These are phyloP conservation scores for Chloroclysta siterata DNA, from an alignment of 2,888 invertebrate genomes.

Conservation along the genomic window DNA sequence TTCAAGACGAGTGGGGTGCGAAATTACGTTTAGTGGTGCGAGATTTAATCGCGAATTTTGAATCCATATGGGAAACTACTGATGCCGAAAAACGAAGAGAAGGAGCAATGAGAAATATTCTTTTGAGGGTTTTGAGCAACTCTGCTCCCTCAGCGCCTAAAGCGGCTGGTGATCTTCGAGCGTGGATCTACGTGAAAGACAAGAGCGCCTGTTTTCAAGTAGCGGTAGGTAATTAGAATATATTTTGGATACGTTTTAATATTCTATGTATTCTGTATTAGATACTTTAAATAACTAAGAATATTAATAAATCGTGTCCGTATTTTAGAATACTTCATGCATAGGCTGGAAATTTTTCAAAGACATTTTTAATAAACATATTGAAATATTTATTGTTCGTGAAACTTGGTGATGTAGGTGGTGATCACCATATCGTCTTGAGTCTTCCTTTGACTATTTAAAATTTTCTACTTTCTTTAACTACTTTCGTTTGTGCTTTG, in stretches of 20 bases:
- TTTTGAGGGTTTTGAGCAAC: slow-evolving; percentile 88
- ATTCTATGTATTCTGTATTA: not conserved
- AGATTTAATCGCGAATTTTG: slow-evolving; percentile 91
- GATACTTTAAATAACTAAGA: not conserved
- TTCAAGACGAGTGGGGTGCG: slow-evolving; percentile 85
- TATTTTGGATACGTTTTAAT: too few species aligned
- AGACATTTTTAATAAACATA: too few species aligned
- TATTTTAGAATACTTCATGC: too few species aligned
- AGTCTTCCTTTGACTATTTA: too few species aligned
- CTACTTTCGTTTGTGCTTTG: too few species aligned
- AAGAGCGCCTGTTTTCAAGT: slow-evolving; percentile 83
- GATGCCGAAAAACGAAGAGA: slow-evolving; percentile 90
- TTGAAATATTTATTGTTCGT: too few species aligned
- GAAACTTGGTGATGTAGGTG: too few species aligned
- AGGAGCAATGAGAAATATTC: slow-evolving; percentile 89
- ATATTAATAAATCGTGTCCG: not conserved
- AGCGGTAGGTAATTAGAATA: slow-evolving; percentile 75
- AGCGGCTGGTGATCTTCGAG: slow-evolving; percentile 91
- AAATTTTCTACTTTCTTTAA: too few species aligned
- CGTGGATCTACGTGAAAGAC: slow-evolving; percentile 91
- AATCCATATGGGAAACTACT: slow-evolving; percentile 92
- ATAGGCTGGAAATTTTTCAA: too few species aligned
- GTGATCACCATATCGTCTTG: too few species aligned
- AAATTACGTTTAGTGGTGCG: slow-evolving; percentile 90
- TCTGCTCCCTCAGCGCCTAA: slow-evolving; percentile 84